phyloP scores from a whole-genome alignment of 2,113 vertebrate genomes.

The Dicrurus megarhynchus region DNA sequence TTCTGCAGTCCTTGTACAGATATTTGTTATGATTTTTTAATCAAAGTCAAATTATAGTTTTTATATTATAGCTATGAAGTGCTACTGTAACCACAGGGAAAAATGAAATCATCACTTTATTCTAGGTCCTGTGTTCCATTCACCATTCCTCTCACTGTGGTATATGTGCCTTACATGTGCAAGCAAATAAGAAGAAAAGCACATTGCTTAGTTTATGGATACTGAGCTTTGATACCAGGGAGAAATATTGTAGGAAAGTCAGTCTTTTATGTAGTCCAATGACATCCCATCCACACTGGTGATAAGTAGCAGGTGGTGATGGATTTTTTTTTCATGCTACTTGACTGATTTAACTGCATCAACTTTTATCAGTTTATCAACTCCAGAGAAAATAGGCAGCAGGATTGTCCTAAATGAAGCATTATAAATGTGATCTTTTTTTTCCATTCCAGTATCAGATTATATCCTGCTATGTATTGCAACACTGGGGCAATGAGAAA shows the following conservation, averaged over 20 bases:
- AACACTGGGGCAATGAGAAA: neutral
- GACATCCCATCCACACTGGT: neutral
- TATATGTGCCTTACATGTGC: neutral
- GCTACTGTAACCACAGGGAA: neutral
- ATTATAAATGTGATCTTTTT: neutral
- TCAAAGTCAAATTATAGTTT: neutral
- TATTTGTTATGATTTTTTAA: neutral
- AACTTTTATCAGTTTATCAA: neutral
- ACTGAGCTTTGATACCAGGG: neutral
- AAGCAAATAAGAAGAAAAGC: neutral
- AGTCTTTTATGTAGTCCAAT: neutral
- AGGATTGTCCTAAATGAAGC: neutral
- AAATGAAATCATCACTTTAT: neutral
- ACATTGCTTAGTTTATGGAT: neutral
- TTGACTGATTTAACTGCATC: neutral
- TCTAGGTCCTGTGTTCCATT: neutral
- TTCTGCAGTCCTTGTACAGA: neutral
- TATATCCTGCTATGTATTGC: neutral
- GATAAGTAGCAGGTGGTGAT: neutral
- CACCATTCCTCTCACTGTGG: neutral
- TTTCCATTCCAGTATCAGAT: neutral
- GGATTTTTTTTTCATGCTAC: neutral
- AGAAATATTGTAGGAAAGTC: neutral
- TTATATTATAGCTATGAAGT: neutral
- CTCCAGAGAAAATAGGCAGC: neutral